Base-by-base conservation (phyloP, 2,888 invertebrate genomes). In the Philhelius pedissequus region DNA sequence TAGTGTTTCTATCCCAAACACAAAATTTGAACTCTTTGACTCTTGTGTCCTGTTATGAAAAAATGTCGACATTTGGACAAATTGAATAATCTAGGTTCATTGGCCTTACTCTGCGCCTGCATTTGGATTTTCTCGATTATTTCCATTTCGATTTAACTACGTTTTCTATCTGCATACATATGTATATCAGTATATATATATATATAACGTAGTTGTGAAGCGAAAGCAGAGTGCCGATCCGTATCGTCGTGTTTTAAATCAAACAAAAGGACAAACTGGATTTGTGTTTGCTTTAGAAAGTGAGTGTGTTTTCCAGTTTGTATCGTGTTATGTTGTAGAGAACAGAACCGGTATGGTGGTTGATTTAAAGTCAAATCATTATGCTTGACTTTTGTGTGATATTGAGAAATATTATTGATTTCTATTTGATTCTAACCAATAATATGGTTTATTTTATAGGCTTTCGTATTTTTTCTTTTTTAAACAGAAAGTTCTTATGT, bases 81-180 rank as follows among this genome's bases (percentile, higher is more conserved):
- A 84, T 84, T 84, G 70, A 84, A 84, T 84, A 76, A 80, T 52
- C 76, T 32, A 71, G 71, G 84, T 84, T 84, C 80, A 80, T 80
- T 84, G 84, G 75, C 84, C 80, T 80, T 30, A 66, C 80, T 62
- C 71, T 80, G 75, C 68, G 80, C 60, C 71, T 80, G 80, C 80
- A 84, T 75, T n/a, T 84, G 80, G 80, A 52, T 80, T 76, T 76
- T 76, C 84, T 80, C 84, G 80, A 76, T 76, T 84, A 84, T 84
- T 84, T 75, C 60, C 50, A 83, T 83, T 81, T 73, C 58, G 15
- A 50, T 83, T 1, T 40, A 11, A 4, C 7, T 56, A 35, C 8
- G n/a, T n/a, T n/a, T n/a, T n/a, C n/a, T n/a, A 56, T 27, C 4
- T n/a, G 7, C 4, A n/a, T 15, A 38, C 15, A 5, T 13, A 8